Percentiles rank a stretch among this genome's conserved stretches.
These are phyloP conservation scores for Thalassoma bifasciatum DNA, from an alignment of 2,113 vertebrate species.

Conservation along the genomic window DNA sequence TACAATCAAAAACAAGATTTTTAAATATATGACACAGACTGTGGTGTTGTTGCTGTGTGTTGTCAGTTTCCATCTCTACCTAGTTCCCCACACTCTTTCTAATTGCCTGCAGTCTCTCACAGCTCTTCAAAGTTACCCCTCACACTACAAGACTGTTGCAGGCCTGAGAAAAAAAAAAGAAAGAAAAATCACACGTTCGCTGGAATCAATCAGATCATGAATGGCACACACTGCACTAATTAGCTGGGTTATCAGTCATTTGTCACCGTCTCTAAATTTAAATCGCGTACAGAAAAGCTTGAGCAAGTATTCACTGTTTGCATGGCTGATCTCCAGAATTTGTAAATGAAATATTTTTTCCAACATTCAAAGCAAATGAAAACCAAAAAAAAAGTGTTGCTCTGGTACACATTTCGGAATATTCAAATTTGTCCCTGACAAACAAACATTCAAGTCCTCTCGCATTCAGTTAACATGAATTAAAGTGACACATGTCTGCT, in stretches of 20 bases:
- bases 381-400: not conserved
- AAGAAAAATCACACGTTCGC: conserved; percentile 27
- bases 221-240: not conserved
- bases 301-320: not conserved
- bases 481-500: not conserved
- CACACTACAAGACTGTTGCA: not conserved
- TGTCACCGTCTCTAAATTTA: not conserved
- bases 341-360: not conserved
- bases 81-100: not conserved
- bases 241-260: not conserved
- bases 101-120: conserved; percentile 10
- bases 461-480: not conserved
- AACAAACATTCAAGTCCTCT: not conserved
- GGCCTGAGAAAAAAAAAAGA: not conserved
- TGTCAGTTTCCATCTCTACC: not conserved
- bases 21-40: not conserved
- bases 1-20: not conserved
- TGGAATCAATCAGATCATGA: conserved; percentile 26
- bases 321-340: not conserved
- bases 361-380: not conserved
- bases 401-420: not conserved
- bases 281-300: not conserved
- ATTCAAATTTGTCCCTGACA: not conserved
- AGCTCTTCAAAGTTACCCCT: conserved; percentile 13
- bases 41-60: not conserved